Evolutionary conservation across 2,888 invertebrate genomes (phyloP).

Genomic region (Fragum whitleyi): DNA sequence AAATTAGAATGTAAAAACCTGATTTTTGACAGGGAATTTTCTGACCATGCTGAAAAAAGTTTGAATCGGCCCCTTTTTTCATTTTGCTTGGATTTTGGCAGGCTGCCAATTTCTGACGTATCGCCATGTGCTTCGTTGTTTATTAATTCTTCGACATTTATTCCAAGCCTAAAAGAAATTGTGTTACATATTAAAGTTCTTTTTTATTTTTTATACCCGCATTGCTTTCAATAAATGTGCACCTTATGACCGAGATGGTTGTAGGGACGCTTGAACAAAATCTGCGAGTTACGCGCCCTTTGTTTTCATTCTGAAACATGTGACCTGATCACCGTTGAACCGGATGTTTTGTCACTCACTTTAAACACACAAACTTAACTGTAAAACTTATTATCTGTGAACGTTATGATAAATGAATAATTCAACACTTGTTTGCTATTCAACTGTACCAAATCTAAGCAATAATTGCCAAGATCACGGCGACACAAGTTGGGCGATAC

Average conservation of each 20-base stretch:
- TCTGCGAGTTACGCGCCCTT: conserved; percentile 67
- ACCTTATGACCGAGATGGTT: too few relatives aligned
- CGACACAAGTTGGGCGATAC: conserved; percentile 58
- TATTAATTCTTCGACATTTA: too few relatives aligned
- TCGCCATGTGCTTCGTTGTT: conserved; percentile 11
- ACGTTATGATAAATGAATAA: conserved; percentile 51
- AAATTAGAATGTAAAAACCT: too few relatives aligned
- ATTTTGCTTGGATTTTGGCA: background rate
- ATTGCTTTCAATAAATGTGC: too few relatives aligned
- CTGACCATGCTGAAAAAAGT: too few relatives aligned
- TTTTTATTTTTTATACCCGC: too few relatives aligned
- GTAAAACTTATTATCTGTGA: background rate
- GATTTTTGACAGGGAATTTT: too few relatives aligned
- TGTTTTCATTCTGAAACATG: conserved; percentile 75
- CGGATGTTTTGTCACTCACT: conserved; percentile 27
- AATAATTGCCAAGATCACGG: conserved; percentile 21
- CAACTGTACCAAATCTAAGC: background rate
- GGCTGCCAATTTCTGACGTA: conserved; percentile 21
- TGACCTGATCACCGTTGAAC: conserved; percentile 57
- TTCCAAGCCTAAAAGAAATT: too few relatives aligned
- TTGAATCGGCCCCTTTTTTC: too few relatives aligned
- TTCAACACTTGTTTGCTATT: conserved; percentile 13
- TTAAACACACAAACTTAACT: background rate
- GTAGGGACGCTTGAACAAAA: conserved; percentile 2
- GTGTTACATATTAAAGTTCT: too few relatives aligned